Percentiles rank a stretch among this genome's conserved stretches.
Conservation (phyloP, 2,113 vertebrate species). For the Fregata magnificens region DNA sequence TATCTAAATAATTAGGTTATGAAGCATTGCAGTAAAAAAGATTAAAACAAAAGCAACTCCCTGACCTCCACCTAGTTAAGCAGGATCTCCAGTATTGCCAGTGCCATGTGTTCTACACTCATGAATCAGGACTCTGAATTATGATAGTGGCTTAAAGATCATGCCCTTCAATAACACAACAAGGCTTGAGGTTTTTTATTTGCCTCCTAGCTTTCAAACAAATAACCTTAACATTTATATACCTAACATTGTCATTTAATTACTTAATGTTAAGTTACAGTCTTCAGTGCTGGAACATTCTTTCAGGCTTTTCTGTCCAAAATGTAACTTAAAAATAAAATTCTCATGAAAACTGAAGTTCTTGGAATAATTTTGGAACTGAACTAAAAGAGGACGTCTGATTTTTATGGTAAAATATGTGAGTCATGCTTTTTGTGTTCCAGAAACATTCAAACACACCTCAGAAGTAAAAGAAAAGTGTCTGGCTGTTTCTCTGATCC, state of each 20-base stretch:
- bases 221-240: neutral
- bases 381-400: neutral
- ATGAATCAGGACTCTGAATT: neutral
- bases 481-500: neutral
- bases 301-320: neutral
- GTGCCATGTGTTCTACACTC: neutral
- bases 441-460: neutral
- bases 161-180: neutral
- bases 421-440: neutral
- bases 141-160: neutral
- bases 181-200: neutral
- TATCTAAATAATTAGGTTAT: neutral
- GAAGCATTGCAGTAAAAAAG: neutral
- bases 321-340: neutral
- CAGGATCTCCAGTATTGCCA: neutral
- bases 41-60: neutral
- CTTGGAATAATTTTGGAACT: neutral
- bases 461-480: neutral
- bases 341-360: neutral
- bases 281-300: neutral
- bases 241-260: neutral
- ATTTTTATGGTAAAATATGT: neutral
- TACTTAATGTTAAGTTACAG: neutral
- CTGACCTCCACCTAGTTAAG: neutral
- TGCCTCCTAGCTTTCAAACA: neutral